Evolutionary conservation across 2,797 vertebrate genomes (phyloP).

Genomic region (Helicolenus hilgendorfi): DNA sequence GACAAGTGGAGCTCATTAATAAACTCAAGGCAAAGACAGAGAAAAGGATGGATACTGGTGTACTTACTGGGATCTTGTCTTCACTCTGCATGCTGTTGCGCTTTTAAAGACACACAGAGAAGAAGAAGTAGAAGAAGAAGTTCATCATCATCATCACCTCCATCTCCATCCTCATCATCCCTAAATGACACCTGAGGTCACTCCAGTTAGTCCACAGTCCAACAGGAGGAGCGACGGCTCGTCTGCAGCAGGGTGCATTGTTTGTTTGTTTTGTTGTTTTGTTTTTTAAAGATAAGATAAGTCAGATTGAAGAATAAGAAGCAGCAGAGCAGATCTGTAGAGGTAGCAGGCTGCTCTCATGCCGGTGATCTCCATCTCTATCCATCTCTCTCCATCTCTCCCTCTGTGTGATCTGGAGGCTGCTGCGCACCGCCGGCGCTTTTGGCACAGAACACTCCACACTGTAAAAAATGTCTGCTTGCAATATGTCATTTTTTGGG

Average conservation of each 20-base stretch:
- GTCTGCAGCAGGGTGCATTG: conserved; percentile 27
- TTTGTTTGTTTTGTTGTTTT: background rate
- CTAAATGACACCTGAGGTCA: conserved; percentile 18
- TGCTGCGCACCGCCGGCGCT: conserved; percentile 70
- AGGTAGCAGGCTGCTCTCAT: conserved; percentile 31
- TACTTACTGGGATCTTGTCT: conserved; percentile 87
- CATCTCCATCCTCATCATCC: conserved; percentile 10
- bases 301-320: background rate
- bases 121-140: conserved; percentile 39
- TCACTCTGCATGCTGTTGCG: conserved; percentile 81
- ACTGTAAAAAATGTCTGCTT: conserved; percentile 68
- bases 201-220: conserved; percentile 33
- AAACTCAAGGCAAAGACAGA: background rate
- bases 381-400: conserved; percentile 49
- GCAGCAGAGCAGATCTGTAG: background rate
- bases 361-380: conserved; percentile 63
- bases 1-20: background rate
- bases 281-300: background rate
- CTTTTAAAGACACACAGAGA: conserved; percentile 75
- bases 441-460: conserved; percentile 61
- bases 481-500: background rate
- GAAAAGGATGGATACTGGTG: background rate
- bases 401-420: conserved; percentile 70
- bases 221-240: background rate
- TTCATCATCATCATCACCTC: conserved; percentile 13